These are phyloP conservation scores for Dromaius novaehollandiae DNA, from an alignment of 2,113 vertebrate genomes.

Conservation along the genomic window DNA sequence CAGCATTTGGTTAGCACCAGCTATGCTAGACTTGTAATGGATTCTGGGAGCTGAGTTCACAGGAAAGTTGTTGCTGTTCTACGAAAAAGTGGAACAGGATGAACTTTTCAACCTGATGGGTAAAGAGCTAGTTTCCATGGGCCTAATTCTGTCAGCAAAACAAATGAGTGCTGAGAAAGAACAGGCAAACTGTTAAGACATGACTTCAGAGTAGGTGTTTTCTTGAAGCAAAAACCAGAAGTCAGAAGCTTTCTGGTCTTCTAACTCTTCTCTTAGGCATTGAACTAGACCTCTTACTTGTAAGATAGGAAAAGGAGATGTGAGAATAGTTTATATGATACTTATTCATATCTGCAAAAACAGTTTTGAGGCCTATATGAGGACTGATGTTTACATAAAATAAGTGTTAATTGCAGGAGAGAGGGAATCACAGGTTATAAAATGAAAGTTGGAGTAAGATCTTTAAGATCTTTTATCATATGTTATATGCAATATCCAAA, in stretches of 20 bases:
- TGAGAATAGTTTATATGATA: background rate
- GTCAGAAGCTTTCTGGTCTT: background rate
- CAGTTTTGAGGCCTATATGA: background rate
- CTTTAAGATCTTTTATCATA: background rate
- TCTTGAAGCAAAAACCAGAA: background rate
- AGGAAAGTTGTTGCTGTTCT: slow-evolving; percentile 20
- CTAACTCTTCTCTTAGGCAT: background rate
- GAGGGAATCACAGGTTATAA: background rate
- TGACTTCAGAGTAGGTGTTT: background rate
- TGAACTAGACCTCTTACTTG: background rate
- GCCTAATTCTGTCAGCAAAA: slow-evolving; percentile 9
- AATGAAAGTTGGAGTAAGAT: background rate
- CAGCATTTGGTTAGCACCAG: slow-evolving; percentile 23
- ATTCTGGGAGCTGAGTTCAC: slow-evolving; percentile 30
- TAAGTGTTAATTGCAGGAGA: background rate
- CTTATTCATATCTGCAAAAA: background rate
- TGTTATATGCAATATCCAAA: background rate
- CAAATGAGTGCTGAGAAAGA: background rate
- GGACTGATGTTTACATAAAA: background rate
- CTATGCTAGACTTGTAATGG: background rate
- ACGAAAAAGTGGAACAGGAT: slow-evolving; percentile 31
- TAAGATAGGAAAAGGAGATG: background rate
- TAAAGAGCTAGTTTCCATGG: slow-evolving; percentile 23
- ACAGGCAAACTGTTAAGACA: background rate
- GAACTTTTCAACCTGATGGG: slow-evolving; percentile 53